Evolutionary conservation across 2,113 vertebrate species (phyloP).

Genomic region (Haemorhous mexicanus): DNA sequence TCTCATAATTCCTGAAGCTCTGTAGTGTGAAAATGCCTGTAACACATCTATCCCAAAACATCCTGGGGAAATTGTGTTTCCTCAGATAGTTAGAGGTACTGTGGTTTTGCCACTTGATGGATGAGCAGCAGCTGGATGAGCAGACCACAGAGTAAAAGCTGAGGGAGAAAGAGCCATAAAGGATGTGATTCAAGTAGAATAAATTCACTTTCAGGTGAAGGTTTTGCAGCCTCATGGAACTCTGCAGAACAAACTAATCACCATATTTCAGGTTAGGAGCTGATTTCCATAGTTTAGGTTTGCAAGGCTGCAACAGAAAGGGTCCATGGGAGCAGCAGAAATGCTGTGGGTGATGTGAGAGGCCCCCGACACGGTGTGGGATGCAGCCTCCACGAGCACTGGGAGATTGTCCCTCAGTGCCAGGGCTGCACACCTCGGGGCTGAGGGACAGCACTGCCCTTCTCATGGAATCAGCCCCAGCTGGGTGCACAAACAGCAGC

Average conservation of each 20-base stretch:
- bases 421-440: rapidly evolving
- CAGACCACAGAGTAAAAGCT: background rate
- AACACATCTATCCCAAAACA: background rate
- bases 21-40: background rate
- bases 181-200: background rate
- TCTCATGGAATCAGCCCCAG: background rate
- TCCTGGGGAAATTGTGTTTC: background rate
- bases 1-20: background rate
- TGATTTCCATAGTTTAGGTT: background rate
- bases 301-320: background rate
- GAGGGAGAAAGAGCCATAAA: background rate
- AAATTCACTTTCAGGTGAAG: background rate
- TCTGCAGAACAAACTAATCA: background rate
- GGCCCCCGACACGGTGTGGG: rapidly evolving
- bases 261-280: background rate
- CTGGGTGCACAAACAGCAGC: background rate
- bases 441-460: background rate
- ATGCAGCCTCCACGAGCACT: rapidly evolving
- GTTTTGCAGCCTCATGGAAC: background rate
- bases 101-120: rapidly evolving
- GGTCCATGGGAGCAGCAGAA: background rate
- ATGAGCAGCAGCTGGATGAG: background rate
- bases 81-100: background rate
- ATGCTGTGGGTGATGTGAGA: rapidly evolving
- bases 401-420: background rate